Evolutionary conservation across 2,113 vertebrate genomes (phyloP), one percentile per base, ranked within the genome.

Genomic region (Noturus placidus): DNA sequence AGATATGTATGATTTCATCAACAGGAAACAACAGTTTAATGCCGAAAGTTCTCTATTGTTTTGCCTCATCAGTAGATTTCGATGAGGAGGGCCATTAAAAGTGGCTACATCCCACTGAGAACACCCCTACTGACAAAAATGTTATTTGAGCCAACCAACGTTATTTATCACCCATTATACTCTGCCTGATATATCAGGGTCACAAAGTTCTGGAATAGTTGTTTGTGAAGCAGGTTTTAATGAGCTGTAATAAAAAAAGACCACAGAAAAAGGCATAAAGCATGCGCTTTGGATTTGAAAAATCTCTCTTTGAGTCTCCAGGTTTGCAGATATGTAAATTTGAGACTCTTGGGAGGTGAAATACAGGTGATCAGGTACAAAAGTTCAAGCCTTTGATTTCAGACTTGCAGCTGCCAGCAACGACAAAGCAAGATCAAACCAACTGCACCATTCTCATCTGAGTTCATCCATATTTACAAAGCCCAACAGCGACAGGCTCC

Each of bases 371-470:
- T 61, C 74, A 33, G 11, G 85, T 63, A 67, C 74, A 86, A 27
- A 86, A 86, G 85, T 86, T 86, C 85, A 86, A 79, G 38, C 42
- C 59, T 86, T 79, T 67, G 59, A 86, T 86, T 63, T 54, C 74
- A 65, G n/a, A 77, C 76, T 25, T 77, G 30, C 27, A n/a, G 4
- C 85, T 86, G 46, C 38, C 59, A 65, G 85, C 38, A 15, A 59
- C 74, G 42, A 79, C 74, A 52, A 86, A 59, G 35, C 56, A 2
- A 57, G 59, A 86, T 79, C 70, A 85, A 85, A 46, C 54, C 17
- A 4, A 25, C 84, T n/a, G n/a, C 27, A 42, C 6, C 25, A 14
- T 70, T 54, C 67, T 84, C 67, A 72, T 76, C 70, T 22, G 54
- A 38, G 54, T 74, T 85, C 84, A 78, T 79, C 76, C 85, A 57